Percentiles rank a stretch among this genome's conserved stretches.
These are phyloP conservation scores for Rhinoptilus africanus DNA, from an alignment of 2,113 vertebrate species.

Conservation along the genomic window DNA sequence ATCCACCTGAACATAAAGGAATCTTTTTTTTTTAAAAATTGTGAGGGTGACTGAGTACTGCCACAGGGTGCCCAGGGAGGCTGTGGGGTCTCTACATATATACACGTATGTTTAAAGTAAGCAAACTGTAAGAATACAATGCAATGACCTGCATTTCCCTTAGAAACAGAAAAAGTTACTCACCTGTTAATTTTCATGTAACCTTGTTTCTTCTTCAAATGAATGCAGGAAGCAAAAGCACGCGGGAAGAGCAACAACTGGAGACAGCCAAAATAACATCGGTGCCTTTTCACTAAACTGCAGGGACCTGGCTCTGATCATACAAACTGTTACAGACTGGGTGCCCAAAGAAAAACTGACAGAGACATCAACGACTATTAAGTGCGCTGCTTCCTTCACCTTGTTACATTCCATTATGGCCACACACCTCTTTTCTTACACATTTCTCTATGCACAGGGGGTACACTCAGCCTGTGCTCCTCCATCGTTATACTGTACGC, in stretches of 20 bases:
- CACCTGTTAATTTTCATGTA: not conserved
- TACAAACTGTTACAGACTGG: not conserved
- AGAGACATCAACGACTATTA: not conserved
- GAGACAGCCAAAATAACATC: not conserved
- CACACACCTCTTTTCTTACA: not conserved
- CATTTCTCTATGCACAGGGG: not conserved
- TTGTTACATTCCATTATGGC: too few relatives aligned
- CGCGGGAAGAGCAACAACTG: not conserved
- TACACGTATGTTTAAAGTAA: not conserved
- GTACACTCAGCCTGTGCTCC: not conserved
- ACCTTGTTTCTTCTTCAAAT: not conserved
- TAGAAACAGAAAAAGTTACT: not conserved
- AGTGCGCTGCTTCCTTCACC: not conserved
- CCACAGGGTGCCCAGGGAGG: not conserved
- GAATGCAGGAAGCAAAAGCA: not conserved
- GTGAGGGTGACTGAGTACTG: not conserved
- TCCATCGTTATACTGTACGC: not conserved
- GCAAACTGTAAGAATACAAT: not conserved
- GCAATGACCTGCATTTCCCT: not conserved
- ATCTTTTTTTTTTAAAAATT: not conserved
- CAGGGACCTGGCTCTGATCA: rapidly evolving
- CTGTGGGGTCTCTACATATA: not conserved
- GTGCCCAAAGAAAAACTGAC: not conserved
- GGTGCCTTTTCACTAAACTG: not conserved
- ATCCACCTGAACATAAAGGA: not conserved